Base-by-base conservation (phyloP, 2,888 invertebrate species). In the Pteria penguin region DNA sequence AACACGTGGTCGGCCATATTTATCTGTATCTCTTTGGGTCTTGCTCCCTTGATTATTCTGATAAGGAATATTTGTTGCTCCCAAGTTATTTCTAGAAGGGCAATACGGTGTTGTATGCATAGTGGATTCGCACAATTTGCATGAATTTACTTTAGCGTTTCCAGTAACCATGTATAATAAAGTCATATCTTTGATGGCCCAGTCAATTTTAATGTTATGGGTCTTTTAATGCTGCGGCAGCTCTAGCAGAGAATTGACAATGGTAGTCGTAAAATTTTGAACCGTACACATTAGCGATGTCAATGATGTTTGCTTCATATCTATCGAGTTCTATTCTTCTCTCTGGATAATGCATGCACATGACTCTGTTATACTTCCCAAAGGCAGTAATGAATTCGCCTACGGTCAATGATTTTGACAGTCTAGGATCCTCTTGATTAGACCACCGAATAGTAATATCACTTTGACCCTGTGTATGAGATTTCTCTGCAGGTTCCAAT, bases 301-400 rank as follows among this genome's bases (percentile, higher is more conserved):
- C 60, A 29, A 75, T 75, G 3, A 75, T 60, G 24, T 58, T 52
- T 14, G 66, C 70, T 24, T 71, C 71, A 22, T 75, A 75, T 14
- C n/a, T 36, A 18, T 71, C 66, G 14, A 75, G 52, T 26, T 71
- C 75, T 18, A 24, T 32, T 29, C 66, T 32, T 2, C 66, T 14
- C n/a, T 75, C 60, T 5, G 70, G 66, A 27, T 45, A 45, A 18
- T 31, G 58, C 24, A 26, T n/a, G 29, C 58, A 45, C 66, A 71
- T 75, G 8, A 61, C 33, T 62, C 76, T 66, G 29, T 67, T 76
- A 31, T 67, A 75, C 60, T 71, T 75, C 8, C 75, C 71, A 26
- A 75, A 71, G 0, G 66, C 65, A 8, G 71, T 75, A 2, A 66
- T 52, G 33, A 75, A 71, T 32, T 75, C 66, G 22, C 33, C 18